Conservation (phyloP, 2,797 vertebrate species). For the Poecilia velifera region DNA sequence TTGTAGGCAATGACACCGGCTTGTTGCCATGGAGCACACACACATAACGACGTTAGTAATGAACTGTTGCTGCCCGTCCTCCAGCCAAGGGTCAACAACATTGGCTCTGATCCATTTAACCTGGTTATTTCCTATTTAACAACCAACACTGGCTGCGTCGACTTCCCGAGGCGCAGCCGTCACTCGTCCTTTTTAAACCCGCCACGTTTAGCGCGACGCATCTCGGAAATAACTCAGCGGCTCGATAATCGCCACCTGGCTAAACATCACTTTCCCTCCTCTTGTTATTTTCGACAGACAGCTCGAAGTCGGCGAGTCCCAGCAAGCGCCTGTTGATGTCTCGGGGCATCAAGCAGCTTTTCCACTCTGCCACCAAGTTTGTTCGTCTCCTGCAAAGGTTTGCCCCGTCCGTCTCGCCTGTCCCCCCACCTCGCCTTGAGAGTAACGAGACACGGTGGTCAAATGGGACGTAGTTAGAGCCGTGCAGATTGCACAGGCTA, state of each 20-base stretch:
- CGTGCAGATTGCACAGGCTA: too few species aligned
- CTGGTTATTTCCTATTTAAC: neutral
- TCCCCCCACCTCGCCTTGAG: too few species aligned
- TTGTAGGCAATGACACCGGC: neutral
- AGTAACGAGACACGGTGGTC: too few species aligned
- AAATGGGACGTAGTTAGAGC: too few species aligned
- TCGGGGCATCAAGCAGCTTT: constrained; percentile 83
- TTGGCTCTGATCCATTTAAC: neutral
- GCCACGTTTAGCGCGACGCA: neutral
- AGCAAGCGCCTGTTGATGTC: constrained; percentile 79
- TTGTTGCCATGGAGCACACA: neutral
- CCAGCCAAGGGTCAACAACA: neutral
- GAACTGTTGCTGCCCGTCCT: neutral
- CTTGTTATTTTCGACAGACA: constrained; percentile 69
- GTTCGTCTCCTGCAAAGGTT: constrained; percentile 84
- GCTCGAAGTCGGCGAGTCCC: constrained; percentile 64
- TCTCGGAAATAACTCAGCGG: neutral
- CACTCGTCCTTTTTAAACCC: neutral
- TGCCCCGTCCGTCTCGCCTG: constrained; percentile 31
- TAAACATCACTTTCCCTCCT: constrained; percentile 36
- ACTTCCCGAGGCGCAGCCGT: neutral
- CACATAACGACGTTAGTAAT: neutral
- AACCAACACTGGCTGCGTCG: neutral
- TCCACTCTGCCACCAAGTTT: constrained; percentile 84
- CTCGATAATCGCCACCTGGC: neutral